phyloP scores from a whole-genome alignment of 1,140 invertebrate species.

The Brachionus rotundiformis region DNA sequence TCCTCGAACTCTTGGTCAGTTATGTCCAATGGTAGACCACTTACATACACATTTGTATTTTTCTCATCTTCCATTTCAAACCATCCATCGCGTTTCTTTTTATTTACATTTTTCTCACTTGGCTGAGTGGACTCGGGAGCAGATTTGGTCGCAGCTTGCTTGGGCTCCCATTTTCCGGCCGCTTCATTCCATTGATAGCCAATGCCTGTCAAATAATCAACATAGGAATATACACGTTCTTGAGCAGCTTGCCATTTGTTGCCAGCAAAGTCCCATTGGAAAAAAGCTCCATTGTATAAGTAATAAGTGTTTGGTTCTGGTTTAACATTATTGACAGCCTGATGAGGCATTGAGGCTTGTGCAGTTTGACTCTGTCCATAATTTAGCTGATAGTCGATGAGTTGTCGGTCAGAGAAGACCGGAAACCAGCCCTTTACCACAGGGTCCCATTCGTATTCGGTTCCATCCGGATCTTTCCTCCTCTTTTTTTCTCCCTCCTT shows the following conservation, averaged over 20 bases:
- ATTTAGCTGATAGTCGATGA: slow-evolving; percentile 45
- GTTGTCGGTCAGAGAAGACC: slow-evolving; percentile 9
- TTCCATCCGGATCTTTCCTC: slow-evolving; percentile 84
- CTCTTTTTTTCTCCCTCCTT: slow-evolving; percentile 59
- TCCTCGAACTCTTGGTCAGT: slow-evolving; percentile 76
- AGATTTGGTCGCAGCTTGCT: not conserved
- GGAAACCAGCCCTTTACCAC: slow-evolving; percentile 49
- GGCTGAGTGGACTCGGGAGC: not conserved
- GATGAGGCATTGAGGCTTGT: not conserved
- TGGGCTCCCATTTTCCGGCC: slow-evolving; percentile 29
- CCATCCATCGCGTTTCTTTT: slow-evolving; percentile 70
- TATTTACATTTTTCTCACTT: not conserved
- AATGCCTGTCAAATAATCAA: slow-evolving; percentile 46
- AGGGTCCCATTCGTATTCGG: slow-evolving; percentile 83
- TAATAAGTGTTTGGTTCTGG: slow-evolving; percentile 33
- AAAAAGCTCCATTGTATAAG: slow-evolving; percentile 48
- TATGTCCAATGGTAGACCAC: slow-evolving; percentile 83
- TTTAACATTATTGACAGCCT: slow-evolving; percentile 25
- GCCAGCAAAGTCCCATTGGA: slow-evolving; percentile 21
- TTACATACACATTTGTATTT: slow-evolving; percentile 95
- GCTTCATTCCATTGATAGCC: slow-evolving; percentile 49
- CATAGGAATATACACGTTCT: slow-evolving; percentile 18
- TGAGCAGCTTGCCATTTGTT: slow-evolving; percentile 28
- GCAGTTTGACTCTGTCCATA: not conserved
- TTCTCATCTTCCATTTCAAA: slow-evolving; percentile 87